Base-by-base conservation (phyloP, 2,888 invertebrate species). In the Diarsia dahlii region DNA sequence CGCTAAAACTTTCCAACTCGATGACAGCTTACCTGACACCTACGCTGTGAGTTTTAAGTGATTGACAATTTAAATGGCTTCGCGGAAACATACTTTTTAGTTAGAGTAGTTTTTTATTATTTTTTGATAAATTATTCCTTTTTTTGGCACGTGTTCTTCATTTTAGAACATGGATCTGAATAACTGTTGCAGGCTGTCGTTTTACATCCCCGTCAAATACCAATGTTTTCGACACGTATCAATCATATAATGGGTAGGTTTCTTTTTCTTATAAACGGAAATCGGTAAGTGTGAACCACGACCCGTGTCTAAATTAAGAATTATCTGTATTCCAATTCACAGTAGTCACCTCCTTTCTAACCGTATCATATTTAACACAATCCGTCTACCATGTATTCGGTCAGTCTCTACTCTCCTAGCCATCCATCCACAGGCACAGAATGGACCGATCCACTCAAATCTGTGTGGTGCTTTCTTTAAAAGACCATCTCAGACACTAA, bases 1-100 rank as follows among this genome's bases (percentile, higher is more conserved):
- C 23, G 45, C 65, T 60, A 46, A 76, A 76, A 76, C 65, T 63
- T 67, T 71, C 20, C 10, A 52, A 15, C 6, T 23, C 23, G 39
- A 34, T n/a, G 68, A 68, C 46, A 48, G 46, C 23, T 50, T 48
- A 63, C 13, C 52, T 74, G 45, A 34, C 46, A 60, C 23, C 18
- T 23, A 23, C 6, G 10, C 4, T 39, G 20, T 15, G 39, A 54
- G 23, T 62, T 78, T 48, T n/a, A 71, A 54, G 23, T 60, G 46
- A 58, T 34, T 46, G 18, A 6, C 58, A 65, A 65, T 60, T 46
- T 28, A 34, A 69, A 39, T 67, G 39, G 56, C 15, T 69, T 20
- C 10, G 3, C 45, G 20, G 39, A 28, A 45, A 20, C 20, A 2
- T 13, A 23, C n/a, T 10, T 4, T 39, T 28, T 18, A 12, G 6